Evolutionary conservation across 2,888 invertebrate genomes (phyloP).

Genomic region (Quadroppia sp.): DNA sequence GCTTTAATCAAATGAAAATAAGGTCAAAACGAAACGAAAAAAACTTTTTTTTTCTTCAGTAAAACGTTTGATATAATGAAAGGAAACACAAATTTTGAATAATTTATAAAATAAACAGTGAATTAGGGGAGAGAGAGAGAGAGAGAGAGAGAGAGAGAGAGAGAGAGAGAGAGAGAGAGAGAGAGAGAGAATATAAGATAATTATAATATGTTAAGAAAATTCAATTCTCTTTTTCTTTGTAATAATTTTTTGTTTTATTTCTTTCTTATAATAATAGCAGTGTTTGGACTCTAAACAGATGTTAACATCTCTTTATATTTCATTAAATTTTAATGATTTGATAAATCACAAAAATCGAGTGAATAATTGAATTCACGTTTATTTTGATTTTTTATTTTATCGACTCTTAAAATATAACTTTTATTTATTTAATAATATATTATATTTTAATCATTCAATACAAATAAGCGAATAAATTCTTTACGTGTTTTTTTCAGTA

Average conservation of each 20-base stretch:
- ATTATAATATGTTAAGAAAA: not conserved
- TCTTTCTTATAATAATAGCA: not conserved
- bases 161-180: not conserved
- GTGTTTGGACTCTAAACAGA: constrained; percentile 2
- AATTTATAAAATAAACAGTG: not conserved
- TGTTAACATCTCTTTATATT: not conserved
- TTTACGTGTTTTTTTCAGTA: not conserved
- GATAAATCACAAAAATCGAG: not conserved
- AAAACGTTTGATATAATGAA: not conserved
- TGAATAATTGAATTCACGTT: constrained; percentile 16
- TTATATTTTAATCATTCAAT: no score
- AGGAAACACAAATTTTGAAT: not conserved
- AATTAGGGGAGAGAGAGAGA: no score
- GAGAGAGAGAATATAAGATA: not conserved
- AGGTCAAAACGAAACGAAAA: not conserved
- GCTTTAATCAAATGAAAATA: not conserved
- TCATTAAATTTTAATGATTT: not conserved
- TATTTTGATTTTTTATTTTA: not conserved
- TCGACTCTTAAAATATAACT: no score
- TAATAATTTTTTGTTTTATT: not conserved
- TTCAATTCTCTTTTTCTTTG: not conserved
- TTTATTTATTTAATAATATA: no score
- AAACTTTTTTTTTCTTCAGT: not conserved
- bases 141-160: no score
- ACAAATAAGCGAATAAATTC: not conserved